These are phyloP conservation scores for Laothoe populi DNA, from an alignment of 2,888 invertebrate genomes.

Conservation along the genomic window DNA sequence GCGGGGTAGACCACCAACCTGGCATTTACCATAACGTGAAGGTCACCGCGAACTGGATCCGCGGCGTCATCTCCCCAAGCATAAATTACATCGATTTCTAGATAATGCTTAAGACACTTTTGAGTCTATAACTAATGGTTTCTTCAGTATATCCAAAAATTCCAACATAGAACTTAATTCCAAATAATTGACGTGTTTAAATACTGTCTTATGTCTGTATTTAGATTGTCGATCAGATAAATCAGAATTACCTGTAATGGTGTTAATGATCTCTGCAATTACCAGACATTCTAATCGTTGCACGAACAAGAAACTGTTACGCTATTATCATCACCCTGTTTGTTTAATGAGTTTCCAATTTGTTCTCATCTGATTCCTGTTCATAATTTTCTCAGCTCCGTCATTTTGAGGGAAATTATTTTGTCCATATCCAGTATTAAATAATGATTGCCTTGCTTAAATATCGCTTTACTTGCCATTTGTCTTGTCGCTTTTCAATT, in stretches of 20 bases:
- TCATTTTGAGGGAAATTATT: not conserved
- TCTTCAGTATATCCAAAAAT: not conserved
- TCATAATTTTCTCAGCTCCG: too few species aligned
- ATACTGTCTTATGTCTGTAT: too few species aligned
- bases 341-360: too few species aligned
- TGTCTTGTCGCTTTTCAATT: conserved; percentile 24
- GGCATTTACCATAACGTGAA: conserved; percentile 94
- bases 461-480: conserved; percentile 15
- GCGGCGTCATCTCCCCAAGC: conserved; percentile 74
- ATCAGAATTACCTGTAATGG: too few species aligned
- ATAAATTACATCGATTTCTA: conserved; percentile 56
- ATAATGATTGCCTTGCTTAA: conserved; percentile 1
- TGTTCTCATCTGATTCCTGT: too few species aligned
- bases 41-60: conserved; percentile 89
- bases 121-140: not conserved
- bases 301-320: not conserved
- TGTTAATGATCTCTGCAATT: too few species aligned
- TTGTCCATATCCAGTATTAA: not conserved
- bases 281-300: not conserved
- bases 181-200: too few species aligned
- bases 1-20: conserved; percentile 93
- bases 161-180: not conserved
- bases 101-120: not conserved
- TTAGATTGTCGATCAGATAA: too few species aligned
- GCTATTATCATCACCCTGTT: too few species aligned